Conservation (phyloP, 2,888 invertebrate species). For the Xanthorhoe spadicearia region DNA sequence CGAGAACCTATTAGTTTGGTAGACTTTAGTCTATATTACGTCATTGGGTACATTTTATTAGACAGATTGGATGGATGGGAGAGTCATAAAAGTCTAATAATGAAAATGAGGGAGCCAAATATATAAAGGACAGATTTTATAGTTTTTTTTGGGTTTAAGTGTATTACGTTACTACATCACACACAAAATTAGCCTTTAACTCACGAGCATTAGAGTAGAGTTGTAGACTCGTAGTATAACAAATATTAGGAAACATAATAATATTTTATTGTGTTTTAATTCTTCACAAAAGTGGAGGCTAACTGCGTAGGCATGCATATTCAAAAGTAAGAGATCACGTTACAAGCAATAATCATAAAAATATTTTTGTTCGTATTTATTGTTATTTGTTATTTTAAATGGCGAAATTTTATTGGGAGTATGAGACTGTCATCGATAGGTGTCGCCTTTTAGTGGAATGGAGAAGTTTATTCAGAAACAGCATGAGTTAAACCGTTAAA, state of each 20-base stretch:
- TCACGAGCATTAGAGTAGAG: background rate
- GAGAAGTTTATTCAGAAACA: background rate
- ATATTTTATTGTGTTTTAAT: slow-evolving; percentile 12
- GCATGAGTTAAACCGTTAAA: background rate
- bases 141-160: background rate
- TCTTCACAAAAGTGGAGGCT: slow-evolving; percentile 1
- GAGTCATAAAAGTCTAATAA: slow-evolving; percentile 6
- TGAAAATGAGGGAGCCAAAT: slow-evolving; percentile 2
- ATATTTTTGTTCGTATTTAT: slow-evolving; percentile 36
- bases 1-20: too few species aligned
- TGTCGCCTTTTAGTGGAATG: background rate
- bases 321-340: slow-evolving; percentile 38
- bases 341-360: slow-evolving; percentile 44
- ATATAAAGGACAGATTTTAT: background rate
- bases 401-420: slow-evolving; percentile 40
- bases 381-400: slow-evolving; percentile 40
- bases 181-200: background rate
- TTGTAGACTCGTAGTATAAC: background rate
- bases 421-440: slow-evolving; percentile 25
- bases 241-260: background rate
- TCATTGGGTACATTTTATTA: slow-evolving; percentile 4
- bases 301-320: slow-evolving; percentile 32
- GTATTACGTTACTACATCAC: background rate
- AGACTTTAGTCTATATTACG: background rate
- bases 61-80: slow-evolving; percentile 4